Percentiles rank a stretch among this genome's conserved stretches.
These are phyloP conservation scores for Eupithecia insigniata DNA, from an alignment of 2,888 invertebrate genomes.

Conservation along the genomic window DNA sequence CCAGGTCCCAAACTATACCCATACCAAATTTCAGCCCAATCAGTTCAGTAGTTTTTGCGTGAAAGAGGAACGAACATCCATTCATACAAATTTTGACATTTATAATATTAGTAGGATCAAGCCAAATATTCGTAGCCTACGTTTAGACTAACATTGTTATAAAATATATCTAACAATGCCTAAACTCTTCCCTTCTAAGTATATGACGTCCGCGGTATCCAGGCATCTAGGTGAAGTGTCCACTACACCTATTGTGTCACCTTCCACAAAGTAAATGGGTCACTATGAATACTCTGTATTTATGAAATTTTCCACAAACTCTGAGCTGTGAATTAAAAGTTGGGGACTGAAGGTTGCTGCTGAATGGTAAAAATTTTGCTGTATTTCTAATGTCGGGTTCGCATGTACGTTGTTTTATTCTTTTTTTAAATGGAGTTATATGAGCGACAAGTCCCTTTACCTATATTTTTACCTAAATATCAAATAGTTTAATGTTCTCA, in stretches of 20 bases:
- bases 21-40: no score
- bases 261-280: slow-evolving; percentile 51
- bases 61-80: no score
- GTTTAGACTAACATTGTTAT: background rate
- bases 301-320: slow-evolving; percentile 22
- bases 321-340: slow-evolving; percentile 5
- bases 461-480: no score
- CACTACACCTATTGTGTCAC: slow-evolving; percentile 59
- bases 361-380: slow-evolving; percentile 10
- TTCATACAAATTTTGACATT: no score
- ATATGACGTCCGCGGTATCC: slow-evolving; percentile 43
- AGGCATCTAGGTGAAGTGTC: slow-evolving; percentile 65
- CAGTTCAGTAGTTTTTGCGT: no score
- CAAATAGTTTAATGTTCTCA: no score
- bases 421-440: background rate
- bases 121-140: background rate
- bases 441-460: no score
- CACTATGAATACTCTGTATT: slow-evolving; percentile 27
- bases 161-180: background rate
- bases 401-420: no score
- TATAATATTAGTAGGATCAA: no score
- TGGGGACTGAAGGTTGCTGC: background rate
- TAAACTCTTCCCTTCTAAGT: slow-evolving; percentile 2
- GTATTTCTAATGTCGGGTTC: background rate
- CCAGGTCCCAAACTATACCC: no score